Evolutionary conservation across 2,797 vertebrate species (phyloP).

Genomic region (Acanthurus leucopareius): DNA sequence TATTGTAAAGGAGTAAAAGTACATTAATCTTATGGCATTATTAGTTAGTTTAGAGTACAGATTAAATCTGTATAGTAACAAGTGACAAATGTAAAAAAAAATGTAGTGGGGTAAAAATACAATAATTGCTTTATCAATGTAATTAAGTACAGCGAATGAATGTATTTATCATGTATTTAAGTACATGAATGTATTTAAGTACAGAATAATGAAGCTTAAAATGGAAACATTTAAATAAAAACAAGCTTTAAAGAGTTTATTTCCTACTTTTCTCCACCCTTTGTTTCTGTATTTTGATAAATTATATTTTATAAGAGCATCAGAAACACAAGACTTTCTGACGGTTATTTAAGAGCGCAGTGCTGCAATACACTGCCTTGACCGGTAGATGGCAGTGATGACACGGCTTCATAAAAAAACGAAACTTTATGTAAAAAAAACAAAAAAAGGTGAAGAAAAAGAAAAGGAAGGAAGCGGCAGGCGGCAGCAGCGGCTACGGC

Average conservation of each 20-base stretch:
- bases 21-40: neutral
- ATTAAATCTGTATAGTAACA: neutral
- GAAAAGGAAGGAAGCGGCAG: slow-evolving; percentile 23
- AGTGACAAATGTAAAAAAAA: no score
- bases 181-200: no score
- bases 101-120: neutral
- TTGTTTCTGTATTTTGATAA: no score
- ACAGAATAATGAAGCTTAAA: neutral
- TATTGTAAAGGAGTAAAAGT: neutral
- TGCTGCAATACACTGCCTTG: neutral
- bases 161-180: no score
- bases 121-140: neutral
- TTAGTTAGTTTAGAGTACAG: neutral
- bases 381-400: slow-evolving; percentile 49
- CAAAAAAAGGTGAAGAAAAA: slow-evolving; percentile 19
- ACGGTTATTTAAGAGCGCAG: neutral
- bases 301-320: no score
- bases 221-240: neutral
- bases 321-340: neutral
- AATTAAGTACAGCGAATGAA: neutral
- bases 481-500: neutral
- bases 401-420: neutral
- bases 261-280: no score
- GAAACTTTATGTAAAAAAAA: slow-evolving; percentile 14
- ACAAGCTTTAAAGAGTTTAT: no score